These are phyloP conservation scores for Rhabdomys dilectus DNA, from an alignment of 2,113 vertebrate species.

Conservation along the genomic window DNA sequence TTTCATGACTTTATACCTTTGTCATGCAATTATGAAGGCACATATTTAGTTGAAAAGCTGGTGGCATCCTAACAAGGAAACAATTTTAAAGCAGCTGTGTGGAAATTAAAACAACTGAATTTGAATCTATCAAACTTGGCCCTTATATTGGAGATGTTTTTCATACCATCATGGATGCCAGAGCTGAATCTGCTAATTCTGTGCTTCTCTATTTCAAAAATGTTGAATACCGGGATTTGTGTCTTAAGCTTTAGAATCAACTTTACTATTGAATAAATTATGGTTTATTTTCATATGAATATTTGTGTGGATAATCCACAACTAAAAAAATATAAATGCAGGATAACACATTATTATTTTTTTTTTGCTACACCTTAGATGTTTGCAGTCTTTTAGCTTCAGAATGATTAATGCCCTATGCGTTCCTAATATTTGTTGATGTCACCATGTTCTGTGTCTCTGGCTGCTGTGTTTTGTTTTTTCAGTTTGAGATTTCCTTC, in stretches of 20 bases:
- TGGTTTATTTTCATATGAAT: conserved; percentile 23
- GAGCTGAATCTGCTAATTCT: conserved; percentile 34
- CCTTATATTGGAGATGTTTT: conserved; percentile 46
- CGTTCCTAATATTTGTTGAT: conserved; percentile 1
- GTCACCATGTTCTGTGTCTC: background rate
- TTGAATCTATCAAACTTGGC: conserved; percentile 75
- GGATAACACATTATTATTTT: conserved; percentile 12
- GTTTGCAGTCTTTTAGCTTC: conserved; percentile 20
- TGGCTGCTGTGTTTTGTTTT: background rate
- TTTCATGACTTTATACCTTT: conserved; percentile 66
- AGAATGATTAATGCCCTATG: background rate
- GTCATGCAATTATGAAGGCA: conserved; percentile 74
- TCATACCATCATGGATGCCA: conserved; percentile 46
- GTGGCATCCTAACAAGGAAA: conserved; percentile 78
- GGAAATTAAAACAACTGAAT: conserved; percentile 78
- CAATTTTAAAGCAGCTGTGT: conserved; percentile 76
- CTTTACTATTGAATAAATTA: conserved; percentile 61
- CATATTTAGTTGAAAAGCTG: conserved; percentile 63
- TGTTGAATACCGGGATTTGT: conserved; percentile 51
- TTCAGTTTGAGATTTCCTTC: conserved; percentile 26
- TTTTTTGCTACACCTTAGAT: background rate
- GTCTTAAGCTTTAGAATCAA: conserved; percentile 57
- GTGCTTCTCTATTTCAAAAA: conserved; percentile 59
- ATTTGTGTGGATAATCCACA: conserved; percentile 9
- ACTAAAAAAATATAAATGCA: conserved; percentile 25